Percentiles rank a stretch among this genome's conserved stretches.
These are phyloP conservation scores for Labeo rohita DNA, from an alignment of 2,113 vertebrate species.

Conservation along the genomic window DNA sequence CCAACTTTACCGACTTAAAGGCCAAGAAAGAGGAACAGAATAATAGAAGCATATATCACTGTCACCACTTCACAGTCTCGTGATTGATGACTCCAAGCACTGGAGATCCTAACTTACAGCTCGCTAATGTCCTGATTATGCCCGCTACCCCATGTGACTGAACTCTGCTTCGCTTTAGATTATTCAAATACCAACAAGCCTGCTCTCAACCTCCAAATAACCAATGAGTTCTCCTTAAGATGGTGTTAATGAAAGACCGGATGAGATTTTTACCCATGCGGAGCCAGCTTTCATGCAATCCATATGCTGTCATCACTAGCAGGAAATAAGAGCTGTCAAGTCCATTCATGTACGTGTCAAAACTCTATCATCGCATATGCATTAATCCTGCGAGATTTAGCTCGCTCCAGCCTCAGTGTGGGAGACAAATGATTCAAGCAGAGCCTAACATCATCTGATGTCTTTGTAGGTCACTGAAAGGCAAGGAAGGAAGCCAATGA, in stretches of 20 bases:
- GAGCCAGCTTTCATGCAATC: neutral
- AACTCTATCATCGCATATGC: slow-evolving; percentile 21
- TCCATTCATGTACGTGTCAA: neutral
- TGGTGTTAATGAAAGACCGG: slow-evolving; percentile 11
- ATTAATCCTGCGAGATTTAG: slow-evolving; percentile 20
- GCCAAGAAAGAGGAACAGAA: slow-evolving; percentile 47
- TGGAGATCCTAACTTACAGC: slow-evolving; percentile 54
- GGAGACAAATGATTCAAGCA: slow-evolving; percentile 28
- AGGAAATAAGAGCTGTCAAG: slow-evolving; percentile 21
- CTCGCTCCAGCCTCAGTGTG: neutral
- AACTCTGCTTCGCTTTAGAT: slow-evolving; percentile 50
- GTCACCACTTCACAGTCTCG: slow-evolving; percentile 46
- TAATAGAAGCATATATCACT: slow-evolving; percentile 63
- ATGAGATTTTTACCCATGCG: slow-evolving; percentile 7
- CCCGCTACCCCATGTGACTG: slow-evolving; percentile 33
- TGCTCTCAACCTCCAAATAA: slow-evolving; percentile 18
- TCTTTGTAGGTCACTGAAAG: neutral
- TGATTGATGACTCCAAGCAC: slow-evolving; percentile 57
- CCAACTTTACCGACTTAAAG: slow-evolving; percentile 52
- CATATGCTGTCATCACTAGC: slow-evolving; percentile 27
- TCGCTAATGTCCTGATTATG: slow-evolving; percentile 55
- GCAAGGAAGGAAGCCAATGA: slow-evolving; percentile 3
- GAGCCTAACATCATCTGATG: slow-evolving; percentile 4
- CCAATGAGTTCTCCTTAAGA: slow-evolving; percentile 32
- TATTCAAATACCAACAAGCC: slow-evolving; percentile 54